Conservation (phyloP, 2,797 vertebrate genomes). For the Benthosema pterotum region DNA sequence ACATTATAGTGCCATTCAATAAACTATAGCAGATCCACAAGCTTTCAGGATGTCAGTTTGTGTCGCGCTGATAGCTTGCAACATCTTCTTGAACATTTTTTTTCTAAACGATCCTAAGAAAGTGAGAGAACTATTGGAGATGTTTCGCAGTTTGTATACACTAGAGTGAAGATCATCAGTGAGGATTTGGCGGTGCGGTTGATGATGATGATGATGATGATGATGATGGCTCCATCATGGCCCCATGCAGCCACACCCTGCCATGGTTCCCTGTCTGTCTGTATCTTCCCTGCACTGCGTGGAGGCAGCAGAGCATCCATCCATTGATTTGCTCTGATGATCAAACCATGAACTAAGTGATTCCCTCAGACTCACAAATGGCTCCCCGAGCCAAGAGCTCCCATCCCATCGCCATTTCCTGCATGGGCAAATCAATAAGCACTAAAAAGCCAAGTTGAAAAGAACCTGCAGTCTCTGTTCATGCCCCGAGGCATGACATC, state of each 20-base stretch:
- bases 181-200: too few species aligned
- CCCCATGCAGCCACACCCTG: slow-evolving; percentile 70
- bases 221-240: slow-evolving; percentile 21
- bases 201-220: too few species aligned
- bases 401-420: slow-evolving; percentile 84
- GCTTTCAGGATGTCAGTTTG: too few species aligned
- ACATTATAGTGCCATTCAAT: too few species aligned
- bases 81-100: too few species aligned
- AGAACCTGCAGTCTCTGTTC: slow-evolving; percentile 51
- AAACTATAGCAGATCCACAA: too few species aligned
- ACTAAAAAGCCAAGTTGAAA: slow-evolving; percentile 79
- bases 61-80: too few species aligned
- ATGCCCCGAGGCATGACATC: slow-evolving; percentile 7
- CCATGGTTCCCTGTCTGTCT: slow-evolving; percentile 51
- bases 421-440: slow-evolving; percentile 86
- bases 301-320: slow-evolving; percentile 34
- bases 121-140: too few species aligned
- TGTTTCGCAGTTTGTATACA: too few species aligned
- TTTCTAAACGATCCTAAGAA: too few species aligned
- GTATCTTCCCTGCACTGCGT: slow-evolving; percentile 75
- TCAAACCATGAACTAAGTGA: slow-evolving; percentile 84
- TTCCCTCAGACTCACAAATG: slow-evolving; percentile 86
- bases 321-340: slow-evolving; percentile 78
- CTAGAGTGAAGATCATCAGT: too few species aligned
- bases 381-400: slow-evolving; percentile 83